Conservation (phyloP, 2,888 invertebrate species). For the Eupithecia vulgata region DNA sequence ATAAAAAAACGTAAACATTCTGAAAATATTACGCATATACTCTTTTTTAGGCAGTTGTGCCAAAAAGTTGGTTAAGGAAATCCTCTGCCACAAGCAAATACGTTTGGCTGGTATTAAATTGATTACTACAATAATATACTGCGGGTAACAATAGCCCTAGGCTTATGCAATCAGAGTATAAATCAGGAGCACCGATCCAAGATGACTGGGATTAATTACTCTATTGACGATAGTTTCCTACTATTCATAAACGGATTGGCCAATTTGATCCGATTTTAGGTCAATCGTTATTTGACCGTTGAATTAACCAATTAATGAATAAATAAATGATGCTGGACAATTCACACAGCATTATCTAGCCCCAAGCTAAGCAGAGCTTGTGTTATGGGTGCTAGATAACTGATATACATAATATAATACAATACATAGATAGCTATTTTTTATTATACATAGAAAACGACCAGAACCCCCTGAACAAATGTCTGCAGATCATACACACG, state of each 20-base stretch:
- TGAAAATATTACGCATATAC: too few relatives aligned
- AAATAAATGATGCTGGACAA: too few relatives aligned
- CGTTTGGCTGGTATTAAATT: background rate
- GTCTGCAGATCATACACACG: too few relatives aligned
- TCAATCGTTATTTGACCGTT: constrained; percentile 13
- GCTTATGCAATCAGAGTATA: constrained; percentile 49
- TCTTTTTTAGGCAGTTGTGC: too few relatives aligned
- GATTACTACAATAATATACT: constrained; percentile 4
- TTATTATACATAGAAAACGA: too few relatives aligned
- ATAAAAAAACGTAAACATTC: too few relatives aligned
- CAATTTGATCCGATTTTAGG: constrained; percentile 29
- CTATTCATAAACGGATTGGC: constrained; percentile 38
- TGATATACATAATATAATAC: too few relatives aligned
- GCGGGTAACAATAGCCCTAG: constrained; percentile 33
- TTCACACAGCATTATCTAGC: too few relatives aligned
- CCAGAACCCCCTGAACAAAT: too few relatives aligned
- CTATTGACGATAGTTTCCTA: constrained; percentile 44
- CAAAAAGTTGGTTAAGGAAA: background rate
- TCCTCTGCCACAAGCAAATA: background rate
- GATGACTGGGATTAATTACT: constrained; percentile 64
- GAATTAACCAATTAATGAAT: background rate
- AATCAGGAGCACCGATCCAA: constrained; percentile 63
- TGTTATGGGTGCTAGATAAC: too few relatives aligned
- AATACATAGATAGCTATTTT: too few relatives aligned
- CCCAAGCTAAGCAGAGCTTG: too few relatives aligned